phyloP scores from a whole-genome alignment of 2,797 vertebrate species.

The Babyrousa celebensis region DNA sequence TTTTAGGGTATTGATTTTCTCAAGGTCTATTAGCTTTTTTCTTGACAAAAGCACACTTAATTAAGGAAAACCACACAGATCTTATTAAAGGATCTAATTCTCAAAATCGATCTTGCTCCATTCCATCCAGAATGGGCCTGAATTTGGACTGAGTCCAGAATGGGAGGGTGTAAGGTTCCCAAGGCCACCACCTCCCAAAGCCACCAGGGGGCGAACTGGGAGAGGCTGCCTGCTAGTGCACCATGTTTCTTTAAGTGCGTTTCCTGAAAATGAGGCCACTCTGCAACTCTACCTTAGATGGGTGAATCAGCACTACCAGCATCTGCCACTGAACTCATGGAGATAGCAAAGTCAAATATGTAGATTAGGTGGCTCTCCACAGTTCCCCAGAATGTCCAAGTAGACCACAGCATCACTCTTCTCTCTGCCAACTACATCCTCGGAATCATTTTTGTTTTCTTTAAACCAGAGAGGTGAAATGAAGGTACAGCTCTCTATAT shows the following conservation, averaged over 20 bases:
- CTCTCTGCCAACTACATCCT: not conserved
- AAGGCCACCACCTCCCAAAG: not conserved
- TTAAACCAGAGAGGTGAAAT: not conserved
- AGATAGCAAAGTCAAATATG: not conserved
- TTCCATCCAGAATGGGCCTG: not conserved
- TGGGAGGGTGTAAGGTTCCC: not conserved
- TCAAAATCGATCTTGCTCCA: not conserved
- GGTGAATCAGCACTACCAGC: not conserved
- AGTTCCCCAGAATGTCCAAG: not conserved
- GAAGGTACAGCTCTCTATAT: not conserved
- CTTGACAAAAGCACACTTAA: conserved; percentile 1
- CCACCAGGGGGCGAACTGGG: not conserved
- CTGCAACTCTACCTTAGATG: not conserved
- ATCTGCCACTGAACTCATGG: not conserved
- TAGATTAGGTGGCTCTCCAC: not conserved
- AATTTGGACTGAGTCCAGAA: not conserved
- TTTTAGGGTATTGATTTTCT: conserved; percentile 23
- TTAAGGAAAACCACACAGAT: not conserved
- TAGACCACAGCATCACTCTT: not conserved
- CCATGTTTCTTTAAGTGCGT: fast-evolving
- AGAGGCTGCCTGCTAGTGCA: not conserved
- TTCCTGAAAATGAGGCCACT: too few species aligned
- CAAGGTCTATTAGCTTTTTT: not conserved
- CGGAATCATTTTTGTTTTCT: not conserved
- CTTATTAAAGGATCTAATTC: not conserved